These are phyloP conservation scores for Uropetala carovei DNA, from an alignment of 2,888 invertebrate species.

Conservation along the genomic window DNA sequence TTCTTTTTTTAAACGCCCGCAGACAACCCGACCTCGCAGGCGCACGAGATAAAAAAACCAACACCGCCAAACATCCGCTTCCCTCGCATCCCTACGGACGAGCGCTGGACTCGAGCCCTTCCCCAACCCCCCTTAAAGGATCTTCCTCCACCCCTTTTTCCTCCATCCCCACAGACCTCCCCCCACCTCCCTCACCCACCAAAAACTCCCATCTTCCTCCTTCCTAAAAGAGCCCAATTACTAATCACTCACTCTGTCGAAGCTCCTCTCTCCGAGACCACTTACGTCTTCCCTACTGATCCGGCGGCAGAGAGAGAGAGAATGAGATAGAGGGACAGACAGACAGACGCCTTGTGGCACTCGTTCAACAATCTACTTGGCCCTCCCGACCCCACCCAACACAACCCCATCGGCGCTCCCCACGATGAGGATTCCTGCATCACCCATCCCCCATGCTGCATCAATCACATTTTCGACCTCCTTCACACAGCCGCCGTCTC, in stretches of 20 bases:
- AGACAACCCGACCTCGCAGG: too few species aligned
- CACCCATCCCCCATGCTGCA: conserved; percentile 6
- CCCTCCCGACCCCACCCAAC: neutral
- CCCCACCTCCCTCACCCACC: neutral
- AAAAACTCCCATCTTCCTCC: neutral
- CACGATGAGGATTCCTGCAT: neutral
- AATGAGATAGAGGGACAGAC: too few species aligned
- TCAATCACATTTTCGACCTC: conserved; percentile 11
- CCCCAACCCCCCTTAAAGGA: neutral
- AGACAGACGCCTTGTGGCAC: neutral
- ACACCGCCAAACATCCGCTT: neutral
- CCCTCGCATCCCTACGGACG: neutral
- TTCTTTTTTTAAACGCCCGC: too few species aligned
- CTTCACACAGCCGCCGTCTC: neutral
- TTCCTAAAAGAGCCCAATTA: neutral
- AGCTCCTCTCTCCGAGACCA: neutral
- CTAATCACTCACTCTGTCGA: conserved; percentile 37
- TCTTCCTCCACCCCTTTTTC: neutral
- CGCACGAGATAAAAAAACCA: too few species aligned
- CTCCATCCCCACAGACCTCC: neutral
- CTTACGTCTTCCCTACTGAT: neutral
- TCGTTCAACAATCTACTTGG: neutral
- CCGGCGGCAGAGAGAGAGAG: neutral
- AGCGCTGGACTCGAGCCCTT: neutral
- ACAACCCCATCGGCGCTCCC: neutral